Conservation (phyloP, 2,888 invertebrate species). For the Ephialtes manifestator region DNA sequence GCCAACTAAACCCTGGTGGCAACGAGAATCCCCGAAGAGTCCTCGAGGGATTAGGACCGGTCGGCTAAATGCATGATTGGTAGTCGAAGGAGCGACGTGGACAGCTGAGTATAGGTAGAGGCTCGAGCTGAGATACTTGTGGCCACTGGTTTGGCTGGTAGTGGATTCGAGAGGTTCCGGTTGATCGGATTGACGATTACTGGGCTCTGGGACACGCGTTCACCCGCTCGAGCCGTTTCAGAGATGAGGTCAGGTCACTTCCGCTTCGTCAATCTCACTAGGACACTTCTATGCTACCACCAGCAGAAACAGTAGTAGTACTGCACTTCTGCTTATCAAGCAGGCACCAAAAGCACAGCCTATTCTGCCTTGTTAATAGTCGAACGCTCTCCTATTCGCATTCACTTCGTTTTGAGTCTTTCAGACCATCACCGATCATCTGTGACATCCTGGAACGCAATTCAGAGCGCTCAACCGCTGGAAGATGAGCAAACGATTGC, state of each 20-base stretch:
- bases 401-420: conserved; percentile 27
- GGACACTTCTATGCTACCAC: conserved; percentile 69
- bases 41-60: conserved; percentile 82
- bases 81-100: conserved; percentile 78
- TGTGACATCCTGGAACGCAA: background rate
- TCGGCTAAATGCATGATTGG: conserved; percentile 82
- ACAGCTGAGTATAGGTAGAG: conserved; percentile 36
- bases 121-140: conserved; percentile 79
- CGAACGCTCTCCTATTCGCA: conserved; percentile 34
- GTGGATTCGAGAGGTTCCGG: conserved; percentile 79
- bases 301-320: conserved; percentile 39
- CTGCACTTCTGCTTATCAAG: conserved; percentile 49
- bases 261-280: conserved; percentile 76
- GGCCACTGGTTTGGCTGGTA: conserved; percentile 78
- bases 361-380: conserved; percentile 28
- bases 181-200: conserved; percentile 82
- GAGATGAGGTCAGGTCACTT: conserved; percentile 69
- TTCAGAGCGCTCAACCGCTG: conserved; percentile 25
- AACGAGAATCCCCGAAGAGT: conserved; percentile 75
- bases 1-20: conserved; percentile 8
- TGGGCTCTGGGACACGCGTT: conserved; percentile 64
- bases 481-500: conserved; percentile 20
- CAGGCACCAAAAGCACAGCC: conserved; percentile 10
- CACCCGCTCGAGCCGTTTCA: conserved; percentile 26
- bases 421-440: conserved; percentile 10